Base-by-base conservation (phyloP, 1,140 invertebrate genomes). In the Agraylea sexmaculata region DNA sequence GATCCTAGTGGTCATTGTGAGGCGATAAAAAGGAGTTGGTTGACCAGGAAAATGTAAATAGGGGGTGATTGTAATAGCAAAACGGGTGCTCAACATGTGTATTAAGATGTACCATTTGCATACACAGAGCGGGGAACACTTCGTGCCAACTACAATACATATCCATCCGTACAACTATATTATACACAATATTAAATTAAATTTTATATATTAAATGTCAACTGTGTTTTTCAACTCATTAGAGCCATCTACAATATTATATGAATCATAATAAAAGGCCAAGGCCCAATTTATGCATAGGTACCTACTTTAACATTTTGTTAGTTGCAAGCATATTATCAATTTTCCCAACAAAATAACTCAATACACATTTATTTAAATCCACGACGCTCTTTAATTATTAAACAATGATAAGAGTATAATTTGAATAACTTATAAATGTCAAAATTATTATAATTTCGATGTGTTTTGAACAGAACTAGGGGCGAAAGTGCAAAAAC, bases 31-130 rank as follows among this genome's bases (percentile, higher is more conserved):
- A n/a, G n/a, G n/a, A n/a, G n/a, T n/a, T n/a, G n/a, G n/a, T n/a
- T n/a, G n/a, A n/a, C n/a, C n/a, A n/a, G n/a, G n/a, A n/a, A 50
- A 44, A 50, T 46, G 48, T 46, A 50, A 50, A 50, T 50, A 13
- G 23, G n/a, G 40, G 34, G 33, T 41, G 41, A 44, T 44, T 47
- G 45, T 44, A 49, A 43, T 42, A 46, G 41, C 34, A 32, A 49
- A 43, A 32, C 19, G 19, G 17, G 21, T 23, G 40, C 36, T 12
- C 12, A 31, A 45, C 47, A 45, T 42, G 32, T 40, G 44, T 46
- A 50, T 50, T 50, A 37, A 50, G 48, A 50, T 50, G 48, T 50
- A 38, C n/a, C 45, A 50, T 50, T 50, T 38, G 42, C 48, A 50
- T 50, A 50, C 46, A 45, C n/a, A n/a, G n/a, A n/a, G n/a, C n/a